Percentiles rank a stretch among this genome's conserved stretches.
These are phyloP conservation scores for Tethea ocularis DNA, from an alignment of 2,888 invertebrate species.

Conservation along the genomic window DNA sequence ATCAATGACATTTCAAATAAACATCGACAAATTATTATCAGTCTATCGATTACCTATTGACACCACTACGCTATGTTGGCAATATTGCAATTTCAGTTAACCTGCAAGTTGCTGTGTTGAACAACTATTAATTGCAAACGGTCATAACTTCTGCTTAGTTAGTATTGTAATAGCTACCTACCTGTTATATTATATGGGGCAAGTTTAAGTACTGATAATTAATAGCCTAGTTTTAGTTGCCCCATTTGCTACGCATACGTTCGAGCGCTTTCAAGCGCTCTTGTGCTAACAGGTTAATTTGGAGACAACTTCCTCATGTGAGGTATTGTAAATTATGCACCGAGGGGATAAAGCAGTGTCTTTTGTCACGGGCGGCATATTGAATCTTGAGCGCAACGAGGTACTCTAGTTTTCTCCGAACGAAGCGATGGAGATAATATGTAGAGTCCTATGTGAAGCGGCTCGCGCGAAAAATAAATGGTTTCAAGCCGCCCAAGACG, in stretches of 20 bases:
- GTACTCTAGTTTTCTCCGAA: too few relatives aligned
- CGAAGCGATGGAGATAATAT: too few relatives aligned
- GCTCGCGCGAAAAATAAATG: too few relatives aligned
- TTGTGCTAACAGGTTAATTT: not conserved
- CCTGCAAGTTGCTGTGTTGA: constrained; percentile 15
- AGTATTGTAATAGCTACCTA: constrained; percentile 28
- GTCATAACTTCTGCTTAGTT: constrained; percentile 22
- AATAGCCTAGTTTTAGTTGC: constrained; percentile 23
- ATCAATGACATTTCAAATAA: not conserved
- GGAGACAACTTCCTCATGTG: constrained; percentile 11
- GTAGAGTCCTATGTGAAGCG: too few relatives aligned
- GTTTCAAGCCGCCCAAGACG: too few relatives aligned
- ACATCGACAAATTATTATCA: not conserved
- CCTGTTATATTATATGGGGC: constrained; percentile 25
- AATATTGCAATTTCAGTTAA: constrained; percentile 14
- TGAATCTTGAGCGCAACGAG: too few relatives aligned
- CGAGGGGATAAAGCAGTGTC: constrained; percentile 12
- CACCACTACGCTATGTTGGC: constrained; percentile 1
- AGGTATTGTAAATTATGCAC: too few relatives aligned
- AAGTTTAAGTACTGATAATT: constrained; percentile 31
- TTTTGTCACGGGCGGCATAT: too few relatives aligned
- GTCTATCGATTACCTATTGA: not conserved
- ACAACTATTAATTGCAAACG: constrained; percentile 35
- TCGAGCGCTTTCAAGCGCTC: constrained; percentile 8
- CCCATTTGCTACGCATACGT: constrained; percentile 16